These are phyloP conservation scores for Pachymerium ferrugineum DNA, from an alignment of 2,888 invertebrate genomes.

Conservation along the genomic window DNA sequence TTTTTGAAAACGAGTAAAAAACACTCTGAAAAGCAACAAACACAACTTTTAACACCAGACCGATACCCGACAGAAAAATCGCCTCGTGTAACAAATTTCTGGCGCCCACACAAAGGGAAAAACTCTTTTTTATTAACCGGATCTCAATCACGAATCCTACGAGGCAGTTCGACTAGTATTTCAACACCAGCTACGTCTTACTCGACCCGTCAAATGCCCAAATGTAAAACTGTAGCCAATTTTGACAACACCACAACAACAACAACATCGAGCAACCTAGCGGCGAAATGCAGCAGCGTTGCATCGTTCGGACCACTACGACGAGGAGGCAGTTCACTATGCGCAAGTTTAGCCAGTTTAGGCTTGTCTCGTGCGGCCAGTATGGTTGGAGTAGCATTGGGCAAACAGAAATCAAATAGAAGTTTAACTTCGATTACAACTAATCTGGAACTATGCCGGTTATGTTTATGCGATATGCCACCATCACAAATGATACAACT, in stretches of 20 bases:
- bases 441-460: neutral
- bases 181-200: neutral
- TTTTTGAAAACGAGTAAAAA: neutral
- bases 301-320: neutral
- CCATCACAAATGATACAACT: constrained; percentile 23
- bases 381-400: neutral
- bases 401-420: neutral
- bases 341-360: neutral
- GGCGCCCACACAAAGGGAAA: neutral
- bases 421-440: neutral
- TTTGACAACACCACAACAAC: neutral
- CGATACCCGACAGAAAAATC: neutral
- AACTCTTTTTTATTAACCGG: neutral
- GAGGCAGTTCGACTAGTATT: neutral
- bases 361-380: neutral
- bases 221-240: constrained; percentile 1
- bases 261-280: too few relatives aligned
- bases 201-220: neutral
- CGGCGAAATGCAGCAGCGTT: constrained; percentile 1
- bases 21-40: neutral
- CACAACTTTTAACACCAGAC: neutral
- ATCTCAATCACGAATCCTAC: neutral
- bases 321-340: neutral
- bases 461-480: constrained; percentile 34
- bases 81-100: neutral